These are phyloP conservation scores for Propithecus coquereli DNA, from an alignment of 2,113 vertebrate genomes.

Conservation along the genomic window DNA sequence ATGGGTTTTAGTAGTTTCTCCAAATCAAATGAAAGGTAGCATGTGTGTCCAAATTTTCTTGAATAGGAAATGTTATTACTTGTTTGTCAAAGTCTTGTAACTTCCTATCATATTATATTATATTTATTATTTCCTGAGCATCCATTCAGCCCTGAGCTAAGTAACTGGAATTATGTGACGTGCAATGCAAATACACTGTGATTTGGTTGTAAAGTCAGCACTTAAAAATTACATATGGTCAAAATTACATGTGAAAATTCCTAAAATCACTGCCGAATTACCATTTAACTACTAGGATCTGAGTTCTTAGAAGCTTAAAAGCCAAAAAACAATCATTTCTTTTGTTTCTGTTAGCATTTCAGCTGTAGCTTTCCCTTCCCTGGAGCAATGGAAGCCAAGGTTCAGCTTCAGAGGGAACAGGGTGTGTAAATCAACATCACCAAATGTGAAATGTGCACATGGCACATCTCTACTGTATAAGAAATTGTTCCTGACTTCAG, in stretches of 20 bases:
- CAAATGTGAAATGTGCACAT: background rate
- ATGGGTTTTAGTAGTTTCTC: background rate
- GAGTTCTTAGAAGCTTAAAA: background rate
- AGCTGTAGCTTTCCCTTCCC: background rate
- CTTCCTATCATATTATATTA: background rate
- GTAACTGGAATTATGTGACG: background rate
- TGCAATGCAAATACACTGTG: background rate
- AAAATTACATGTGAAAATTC: constrained; percentile 34
- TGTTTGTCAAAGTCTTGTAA: background rate
- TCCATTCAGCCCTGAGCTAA: background rate
- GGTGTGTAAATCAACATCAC: background rate
- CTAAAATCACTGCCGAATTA: constrained; percentile 36
- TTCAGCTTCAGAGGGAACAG: background rate
- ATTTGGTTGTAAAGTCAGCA: background rate
- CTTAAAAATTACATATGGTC: constrained; percentile 13
- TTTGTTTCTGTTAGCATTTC: background rate
- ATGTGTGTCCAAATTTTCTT: background rate
- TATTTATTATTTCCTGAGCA: background rate
- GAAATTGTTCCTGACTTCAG: background rate
- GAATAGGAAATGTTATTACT: constrained; percentile 16
- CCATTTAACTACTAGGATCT: background rate
- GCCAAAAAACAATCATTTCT: background rate
- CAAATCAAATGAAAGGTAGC: background rate
- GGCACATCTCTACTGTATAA: background rate
- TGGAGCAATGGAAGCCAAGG: background rate